phyloP scores from a whole-genome alignment of 2,113 vertebrate genomes.

The Procavia capensis region DNA sequence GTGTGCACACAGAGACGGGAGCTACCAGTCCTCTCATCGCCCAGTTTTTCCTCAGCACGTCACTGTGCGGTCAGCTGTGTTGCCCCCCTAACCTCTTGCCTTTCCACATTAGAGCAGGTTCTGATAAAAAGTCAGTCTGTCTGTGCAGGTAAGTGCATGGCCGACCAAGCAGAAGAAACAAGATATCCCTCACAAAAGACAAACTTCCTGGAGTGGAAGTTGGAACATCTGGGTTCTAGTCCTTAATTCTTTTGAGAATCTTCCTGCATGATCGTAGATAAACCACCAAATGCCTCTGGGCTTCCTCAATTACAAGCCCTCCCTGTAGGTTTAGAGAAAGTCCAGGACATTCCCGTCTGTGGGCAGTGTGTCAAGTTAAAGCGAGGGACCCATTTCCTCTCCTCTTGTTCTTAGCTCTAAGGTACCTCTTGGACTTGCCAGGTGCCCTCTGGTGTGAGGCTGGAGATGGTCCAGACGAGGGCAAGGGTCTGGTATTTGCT shows the following conservation, averaged over 20 bases:
- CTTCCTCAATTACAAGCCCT: not conserved
- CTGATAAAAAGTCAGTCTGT: not conserved
- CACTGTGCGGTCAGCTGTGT: not conserved
- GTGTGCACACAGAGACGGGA: not conserved
- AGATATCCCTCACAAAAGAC: not conserved
- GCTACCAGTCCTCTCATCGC: not conserved
- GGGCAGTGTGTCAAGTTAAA: not conserved
- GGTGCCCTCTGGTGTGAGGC: not conserved
- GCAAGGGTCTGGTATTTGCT: not conserved
- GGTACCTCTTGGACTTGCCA: not conserved
- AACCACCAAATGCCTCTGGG: not conserved
- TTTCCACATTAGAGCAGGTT: not conserved
- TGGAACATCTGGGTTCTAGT: not conserved
- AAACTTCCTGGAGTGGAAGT: not conserved
- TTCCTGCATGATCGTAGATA: not conserved
- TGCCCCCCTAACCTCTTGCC: not conserved
- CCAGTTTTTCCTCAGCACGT: not conserved
- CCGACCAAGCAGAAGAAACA: not conserved
- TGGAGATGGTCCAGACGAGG: not conserved
- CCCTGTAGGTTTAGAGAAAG: not conserved
- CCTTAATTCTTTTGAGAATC: not conserved
- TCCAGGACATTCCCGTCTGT: not conserved
- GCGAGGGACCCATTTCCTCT: not conserved
- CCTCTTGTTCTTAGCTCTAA: not conserved
- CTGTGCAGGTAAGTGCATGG: slow-evolving; percentile 59